Percentiles rank a stretch among this genome's conserved stretches.
Conservation (phyloP, 2,888 invertebrate genomes). For the Cataglyphis altisquamis region DNA sequence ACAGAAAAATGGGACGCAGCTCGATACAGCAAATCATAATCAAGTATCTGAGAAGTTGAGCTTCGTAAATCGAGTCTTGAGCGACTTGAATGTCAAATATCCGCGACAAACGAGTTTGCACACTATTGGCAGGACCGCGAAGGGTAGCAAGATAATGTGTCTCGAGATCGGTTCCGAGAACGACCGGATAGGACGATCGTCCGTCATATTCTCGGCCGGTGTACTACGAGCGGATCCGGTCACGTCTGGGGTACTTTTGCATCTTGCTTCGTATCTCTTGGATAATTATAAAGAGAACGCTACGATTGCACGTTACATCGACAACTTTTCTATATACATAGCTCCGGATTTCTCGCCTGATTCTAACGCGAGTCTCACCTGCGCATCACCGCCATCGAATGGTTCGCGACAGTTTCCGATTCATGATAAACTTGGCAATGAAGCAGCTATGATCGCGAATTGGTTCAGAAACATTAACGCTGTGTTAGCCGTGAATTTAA, state of each 20-base stretch:
- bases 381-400: constrained; percentile 67
- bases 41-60: constrained; percentile 47
- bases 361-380: constrained; percentile 68
- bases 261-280: constrained; percentile 80
- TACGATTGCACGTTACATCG: constrained; percentile 75
- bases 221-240: constrained; percentile 79
- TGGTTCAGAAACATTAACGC: constrained; percentile 82
- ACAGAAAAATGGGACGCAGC: constrained; percentile 53
- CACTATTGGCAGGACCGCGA: constrained; percentile 75
- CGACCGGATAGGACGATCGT: constrained; percentile 72
- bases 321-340: constrained; percentile 81
- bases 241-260: constrained; percentile 80
- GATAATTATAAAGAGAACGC: constrained; percentile 75
- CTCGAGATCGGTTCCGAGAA: constrained; percentile 78
- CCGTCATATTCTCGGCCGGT: constrained; percentile 81
- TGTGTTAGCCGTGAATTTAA: constrained; percentile 80
- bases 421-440: constrained; percentile 59
- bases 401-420: constrained; percentile 76
- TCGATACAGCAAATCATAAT: constrained; percentile 1
- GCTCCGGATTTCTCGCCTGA: constrained; percentile 81
- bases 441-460: constrained; percentile 76
- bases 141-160: constrained; percentile 76
- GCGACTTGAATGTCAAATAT: constrained; percentile 80
- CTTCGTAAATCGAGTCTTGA: constrained; percentile 73
- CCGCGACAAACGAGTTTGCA: constrained; percentile 79